Evolutionary conservation across 2,888 invertebrate genomes (phyloP), one percentile per base, ranked within the genome.

Genomic region (Unio pictorum): DNA sequence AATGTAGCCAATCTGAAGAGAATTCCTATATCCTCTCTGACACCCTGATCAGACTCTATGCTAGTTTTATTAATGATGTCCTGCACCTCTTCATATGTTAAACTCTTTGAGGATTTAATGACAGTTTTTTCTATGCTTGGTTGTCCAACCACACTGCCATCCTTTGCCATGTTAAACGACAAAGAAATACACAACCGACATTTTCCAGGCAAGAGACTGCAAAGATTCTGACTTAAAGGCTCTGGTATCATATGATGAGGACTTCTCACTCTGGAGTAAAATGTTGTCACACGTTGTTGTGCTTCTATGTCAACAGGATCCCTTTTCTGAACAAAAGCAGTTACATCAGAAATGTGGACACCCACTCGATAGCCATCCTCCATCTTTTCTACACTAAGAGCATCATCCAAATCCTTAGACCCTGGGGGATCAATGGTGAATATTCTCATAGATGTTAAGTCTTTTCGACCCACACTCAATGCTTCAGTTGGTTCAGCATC

Each of bases 261-360:
- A 15, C 28, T 62, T 59, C 34, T 58, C 61, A 71, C 64, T 26
- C 66, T 61, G 15, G 76, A 72, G 55, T 80, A 79, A 61, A 77
- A 75, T 6, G 77, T 76, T 45, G 67, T 72, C 18, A 72, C 68
- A 67, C 81, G 68, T 58, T 63, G 56, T 57, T 65, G 56, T 15
- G 80, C 81, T 70, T 81, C 80, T 30, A 57, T 28, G 58, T 81
- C 81, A n/a, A 80, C 55, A 7, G 72, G 64, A 61, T 73, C 68
- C 55, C 68, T 76, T 66, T 76, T 75, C 17, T 65, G 17, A 4
- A 81, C 68, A 56, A 56, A 71, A 20, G 66, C 54, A 15, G 79
- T 57, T 23, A 81, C 81, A 62, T 81, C 81, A 28, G 81, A 74
- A 68, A 81, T 79, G 61, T 80, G 79, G 2, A 81, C 73, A 20